Evolutionary conservation across 2,113 vertebrate species (phyloP), one percentile per base, ranked within the genome.

Genomic region (Oncorhynchus masou): DNA sequence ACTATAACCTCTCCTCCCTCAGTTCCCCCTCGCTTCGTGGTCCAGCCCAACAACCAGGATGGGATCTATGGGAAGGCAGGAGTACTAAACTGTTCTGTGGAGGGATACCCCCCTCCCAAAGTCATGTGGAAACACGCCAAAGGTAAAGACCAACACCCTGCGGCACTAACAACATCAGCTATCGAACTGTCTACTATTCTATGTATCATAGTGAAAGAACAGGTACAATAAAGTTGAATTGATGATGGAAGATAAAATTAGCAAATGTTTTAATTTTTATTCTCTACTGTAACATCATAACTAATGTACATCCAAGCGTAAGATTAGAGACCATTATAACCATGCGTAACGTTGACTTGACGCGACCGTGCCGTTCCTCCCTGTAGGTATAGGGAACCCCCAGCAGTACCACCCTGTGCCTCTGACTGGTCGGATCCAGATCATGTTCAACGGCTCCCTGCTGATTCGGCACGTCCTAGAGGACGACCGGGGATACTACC

Each of bases 101-200:
- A 99, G 0, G 98, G 98, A 34, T 99, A 99, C 72, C 98, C 98
- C 0, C 97, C 97, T 13, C 98, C 98, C 0, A 98, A 99, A 85
- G 97, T 99, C 89, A 97, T 99, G 95, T 99, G 98, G 98, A 99
- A 99, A 71, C 97, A 99, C 0, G 97, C 98, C 3, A 99, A 99
- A 94, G 98, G 98, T 99, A 83, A 85, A 79, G 16, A 59, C 29
- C 4, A 27, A n/a, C 25, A 49, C 39, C 20, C 13, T 19, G 51
- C 51, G 5, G 51, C 3, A 11, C 39, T 2, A 45, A 45, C 9
- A 19, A 54, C 51, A 54, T 19, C 51, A 19, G 5, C 16, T 54
- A 54, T 19, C 16, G 5, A 16, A 54, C 51, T 51, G 49, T 16
- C 15, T 54, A 54, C 51, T 54, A 45, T 45, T 45, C 39, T 45